Evolutionary conservation across 2,888 invertebrate genomes (phyloP), one percentile per base, ranked within the genome.

Genomic region (Parnassius smintheus): DNA sequence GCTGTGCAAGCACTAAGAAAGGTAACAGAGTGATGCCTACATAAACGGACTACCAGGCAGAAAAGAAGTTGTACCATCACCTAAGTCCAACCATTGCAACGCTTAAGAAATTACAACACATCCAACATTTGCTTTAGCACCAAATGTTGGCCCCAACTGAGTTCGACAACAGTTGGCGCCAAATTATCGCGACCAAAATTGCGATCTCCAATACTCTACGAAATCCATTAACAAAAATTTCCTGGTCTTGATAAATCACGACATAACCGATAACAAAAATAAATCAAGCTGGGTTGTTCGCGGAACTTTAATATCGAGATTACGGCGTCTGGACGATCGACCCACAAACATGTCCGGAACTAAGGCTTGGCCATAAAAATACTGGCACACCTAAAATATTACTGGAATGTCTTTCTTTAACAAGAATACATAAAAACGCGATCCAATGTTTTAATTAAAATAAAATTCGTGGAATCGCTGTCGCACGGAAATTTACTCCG

Each of bases 191-290:
- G 25, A 25, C 0, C 25, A 25, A 2, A 2, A 25, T 25, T 25
- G 25, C 25, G 2, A 2, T 25, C 2, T 25, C 1, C 18, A 18
- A 18, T 18, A 18, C 18, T 18, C 1, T 18, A 18, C 18, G 13
- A 59, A 59, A 56, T 59, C 53, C 59, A 63, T 68, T 66, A 57
- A 66, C 57, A 60, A 46, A 58, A 65, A 57, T 58, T 58, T 64
- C 61, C 46, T 63, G 55, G 48, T 61, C 46, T 66, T 61, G 48
- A 53, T 59, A 65, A 64, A 66, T 65, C 56, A 25, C 35, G n/a
- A 35, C 35, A 52, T 59, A 50, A 25, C 2, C 25, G 25, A 3
- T 25, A 35, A 50, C 52, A 52, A 58, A 60, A 66, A 67, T 65
- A 59, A 60, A 62, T 25, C 49, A 49, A 49, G 50, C 54, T 35